Percentiles rank a stretch among this genome's conserved stretches.
Evolutionary conservation across 2,113 vertebrate genomes (phyloP).

Genomic region (Limanda limanda): DNA sequence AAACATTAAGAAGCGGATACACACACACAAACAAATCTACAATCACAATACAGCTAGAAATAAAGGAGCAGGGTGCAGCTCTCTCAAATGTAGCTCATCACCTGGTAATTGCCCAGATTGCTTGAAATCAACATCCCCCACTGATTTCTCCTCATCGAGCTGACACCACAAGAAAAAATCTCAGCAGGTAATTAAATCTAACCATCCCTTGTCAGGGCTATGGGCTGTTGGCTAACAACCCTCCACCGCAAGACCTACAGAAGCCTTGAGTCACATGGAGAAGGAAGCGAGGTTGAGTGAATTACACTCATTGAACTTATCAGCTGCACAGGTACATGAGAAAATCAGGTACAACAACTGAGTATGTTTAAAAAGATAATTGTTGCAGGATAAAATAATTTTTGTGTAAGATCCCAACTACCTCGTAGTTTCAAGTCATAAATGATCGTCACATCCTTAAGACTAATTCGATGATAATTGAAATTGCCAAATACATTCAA

Average conservation of each 20-base stretch:
- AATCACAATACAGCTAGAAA: constrained; percentile 37
- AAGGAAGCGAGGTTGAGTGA: not conserved
- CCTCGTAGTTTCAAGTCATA: too few species aligned
- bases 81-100: constrained; percentile 54
- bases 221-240: constrained; percentile 57
- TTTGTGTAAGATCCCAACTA: too few species aligned
- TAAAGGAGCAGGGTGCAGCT: constrained; percentile 50
- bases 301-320: not conserved
- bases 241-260: constrained; percentile 11
- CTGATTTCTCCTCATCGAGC: constrained; percentile 47
- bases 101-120: constrained; percentile 72
- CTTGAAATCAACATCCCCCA: constrained; percentile 66
- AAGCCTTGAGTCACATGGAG: constrained; percentile 16
- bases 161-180: constrained; percentile 58
- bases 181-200: constrained; percentile 70
- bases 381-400: too few species aligned
- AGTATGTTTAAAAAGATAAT: not conserved
- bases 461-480: too few species aligned
- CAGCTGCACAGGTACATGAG: constrained; percentile 3
- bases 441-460: too few species aligned
- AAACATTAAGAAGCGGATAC: constrained; percentile 46
- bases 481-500: too few species aligned
- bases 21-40: constrained; percentile 19
- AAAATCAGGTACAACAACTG: not conserved
- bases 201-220: constrained; percentile 57